These are phyloP conservation scores for Dinomys branickii DNA, from an alignment of 2,113 vertebrate species.

Conservation along the genomic window DNA sequence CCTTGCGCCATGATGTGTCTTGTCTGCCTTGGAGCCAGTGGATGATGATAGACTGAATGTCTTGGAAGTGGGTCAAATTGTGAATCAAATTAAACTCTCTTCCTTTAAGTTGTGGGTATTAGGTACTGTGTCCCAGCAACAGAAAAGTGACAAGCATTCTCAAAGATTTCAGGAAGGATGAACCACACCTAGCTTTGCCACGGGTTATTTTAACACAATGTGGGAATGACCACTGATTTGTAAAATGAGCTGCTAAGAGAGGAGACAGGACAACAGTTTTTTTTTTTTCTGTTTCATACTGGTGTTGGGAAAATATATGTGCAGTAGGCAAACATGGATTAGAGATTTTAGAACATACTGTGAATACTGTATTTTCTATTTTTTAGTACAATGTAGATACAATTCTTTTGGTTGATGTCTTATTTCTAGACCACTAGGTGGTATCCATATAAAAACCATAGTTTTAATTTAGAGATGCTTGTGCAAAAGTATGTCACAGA, in stretches of 20 bases:
- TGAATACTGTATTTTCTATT: background rate
- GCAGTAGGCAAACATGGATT: background rate
- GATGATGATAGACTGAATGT: background rate
- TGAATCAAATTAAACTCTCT: background rate
- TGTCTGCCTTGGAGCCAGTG: background rate
- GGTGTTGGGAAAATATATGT: background rate
- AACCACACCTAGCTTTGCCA: background rate
- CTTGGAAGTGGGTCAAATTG: background rate
- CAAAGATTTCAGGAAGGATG: background rate
- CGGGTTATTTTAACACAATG: background rate
- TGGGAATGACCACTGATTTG: background rate
- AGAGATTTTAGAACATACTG: background rate
- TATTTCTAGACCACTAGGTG: slow-evolving; percentile 68
- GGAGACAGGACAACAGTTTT: background rate
- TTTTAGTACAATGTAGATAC: background rate
- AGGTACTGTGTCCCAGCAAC: background rate
- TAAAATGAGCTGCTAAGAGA: background rate
- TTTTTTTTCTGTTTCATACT: background rate
- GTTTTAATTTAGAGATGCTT: slow-evolving; percentile 9
- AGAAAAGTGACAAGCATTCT: background rate
- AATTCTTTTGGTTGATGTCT: slow-evolving; percentile 12
- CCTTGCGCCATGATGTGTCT: background rate
- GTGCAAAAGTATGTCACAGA: background rate
- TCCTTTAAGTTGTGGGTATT: background rate
- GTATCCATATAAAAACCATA: slow-evolving; percentile 69